Base-by-base conservation (phyloP, 2,797 vertebrate genomes). In the Anguilla obscura region DNA sequence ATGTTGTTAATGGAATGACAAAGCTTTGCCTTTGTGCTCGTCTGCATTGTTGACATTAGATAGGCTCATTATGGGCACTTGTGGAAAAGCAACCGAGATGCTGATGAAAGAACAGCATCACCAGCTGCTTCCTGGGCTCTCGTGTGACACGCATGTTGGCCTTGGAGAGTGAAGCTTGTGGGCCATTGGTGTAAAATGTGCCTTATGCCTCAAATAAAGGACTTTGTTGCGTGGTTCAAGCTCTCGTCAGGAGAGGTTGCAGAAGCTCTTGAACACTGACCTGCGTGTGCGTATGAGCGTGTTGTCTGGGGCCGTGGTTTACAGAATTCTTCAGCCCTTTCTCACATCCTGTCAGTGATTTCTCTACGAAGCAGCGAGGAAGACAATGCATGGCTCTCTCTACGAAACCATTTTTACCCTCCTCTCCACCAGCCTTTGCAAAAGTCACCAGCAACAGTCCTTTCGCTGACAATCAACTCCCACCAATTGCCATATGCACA, bases 271-370 rank as follows among this genome's bases (percentile, higher is more conserved):
- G 5, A n/a, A 82, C 79, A n/a, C 40, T 24, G 45, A 48, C 79
- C 21, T 50, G 33, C 54, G 40, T 58, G 52, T 85, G 84, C 16
- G 12, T 60, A 45, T 83, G 88, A 88, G 0, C 33, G 60, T 85
- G 89, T 82, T 89, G 88, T 89, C 91, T 90, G 63, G 85, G 89
- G 86, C 18, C 91, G 74, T 76, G 86, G 79, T 83, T 88, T 80
- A 14, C 86, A 91, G 90, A 91, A 92, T 93, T 93, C 91, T 88
- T 93, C 90, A 91, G 86, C 89, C 90, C 91, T 86, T 88, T 90
- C 92, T 94, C 92, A 93, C 92, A 66, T 50, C 58, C 85, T 71
- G 40, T 52, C 79, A 50, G 16, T n/a, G 45, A 82, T 82, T 82
- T 50, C 24, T 24, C 63, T 27, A 0, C 7, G 63, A 69, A 76